Percentiles rank a stretch among this genome's conserved stretches.
Evolutionary conservation across 2,113 vertebrate genomes (phyloP).

Genomic region (Erpornis zantholeuca): DNA sequence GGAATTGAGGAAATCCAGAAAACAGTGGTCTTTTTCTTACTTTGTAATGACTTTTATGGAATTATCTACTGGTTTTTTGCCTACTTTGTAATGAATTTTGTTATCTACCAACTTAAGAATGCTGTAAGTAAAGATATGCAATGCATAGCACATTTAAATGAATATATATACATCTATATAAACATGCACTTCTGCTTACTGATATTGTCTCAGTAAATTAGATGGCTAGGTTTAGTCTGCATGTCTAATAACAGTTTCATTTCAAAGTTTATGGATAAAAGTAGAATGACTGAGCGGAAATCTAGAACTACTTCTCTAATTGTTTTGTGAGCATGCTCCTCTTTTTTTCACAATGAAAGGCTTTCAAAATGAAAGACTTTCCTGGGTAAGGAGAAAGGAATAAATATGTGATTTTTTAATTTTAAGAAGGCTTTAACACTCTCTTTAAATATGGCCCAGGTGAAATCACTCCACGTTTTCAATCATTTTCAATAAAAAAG

Average conservation of each 20-base stretch:
- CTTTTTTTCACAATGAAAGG: fast-evolving
- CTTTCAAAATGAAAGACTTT: neutral
- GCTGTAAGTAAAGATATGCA: neutral
- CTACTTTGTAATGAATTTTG: neutral
- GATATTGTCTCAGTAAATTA: neutral
- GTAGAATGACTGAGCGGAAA: neutral
- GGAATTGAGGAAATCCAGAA: neutral
- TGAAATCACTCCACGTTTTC: neutral
- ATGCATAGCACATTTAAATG: neutral
- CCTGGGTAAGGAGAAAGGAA: neutral
- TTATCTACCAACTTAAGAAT: neutral
- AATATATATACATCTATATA: neutral
- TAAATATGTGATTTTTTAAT: neutral
- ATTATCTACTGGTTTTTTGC: neutral
- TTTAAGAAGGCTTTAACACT: neutral
- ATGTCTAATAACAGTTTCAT: neutral
- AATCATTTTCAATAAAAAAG: neutral
- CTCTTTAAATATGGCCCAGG: neutral
- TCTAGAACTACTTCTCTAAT: neutral
- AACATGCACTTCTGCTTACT: neutral
- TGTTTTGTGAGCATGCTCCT: fast-evolving
- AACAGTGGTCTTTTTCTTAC: neutral
- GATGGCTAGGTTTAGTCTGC: neutral
- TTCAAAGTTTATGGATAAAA: neutral
- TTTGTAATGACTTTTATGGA: neutral